Conservation (phyloP, 1,140 invertebrate genomes). For the Diploscapter pachys region DNA sequence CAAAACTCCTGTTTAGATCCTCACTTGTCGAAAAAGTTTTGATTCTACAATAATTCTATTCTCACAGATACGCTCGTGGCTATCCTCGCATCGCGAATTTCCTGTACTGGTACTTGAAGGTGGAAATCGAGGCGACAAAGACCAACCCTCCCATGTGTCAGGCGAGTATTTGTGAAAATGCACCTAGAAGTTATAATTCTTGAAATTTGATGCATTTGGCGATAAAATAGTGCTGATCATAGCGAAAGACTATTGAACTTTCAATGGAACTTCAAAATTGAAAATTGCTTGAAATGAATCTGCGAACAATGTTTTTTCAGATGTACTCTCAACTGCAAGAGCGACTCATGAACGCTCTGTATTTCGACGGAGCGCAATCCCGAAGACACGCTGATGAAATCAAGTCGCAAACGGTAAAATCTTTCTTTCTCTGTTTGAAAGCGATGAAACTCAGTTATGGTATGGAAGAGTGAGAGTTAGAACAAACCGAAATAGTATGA, state of each 20-base stretch:
- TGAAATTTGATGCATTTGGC: constrained; percentile 38
- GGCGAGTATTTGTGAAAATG: not conserved
- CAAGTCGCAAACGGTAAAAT: not conserved
- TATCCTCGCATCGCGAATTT: constrained; percentile 35
- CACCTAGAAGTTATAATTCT: not conserved
- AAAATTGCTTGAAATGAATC: no score
- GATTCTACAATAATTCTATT: not conserved
- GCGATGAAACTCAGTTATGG: constrained; percentile 48
- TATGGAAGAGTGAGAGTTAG: no score
- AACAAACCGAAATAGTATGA: no score
- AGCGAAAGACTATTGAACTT: no score
- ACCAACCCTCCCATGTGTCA: constrained; percentile 23
- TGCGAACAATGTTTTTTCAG: not conserved
- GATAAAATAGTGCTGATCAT: constrained; percentile 28
- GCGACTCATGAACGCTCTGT: not conserved
- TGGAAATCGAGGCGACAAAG: constrained; percentile 54
- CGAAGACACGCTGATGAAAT: not conserved
- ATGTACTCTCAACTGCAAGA: not conserved
- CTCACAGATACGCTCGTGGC: constrained; percentile 17
- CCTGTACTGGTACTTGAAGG: constrained; percentile 54
- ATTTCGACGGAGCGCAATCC: constrained; percentile 1
- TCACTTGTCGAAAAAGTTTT: not conserved
- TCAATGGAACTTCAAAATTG: no score
- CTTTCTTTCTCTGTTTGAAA: constrained; percentile 57
- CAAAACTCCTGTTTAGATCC: no score